Percentiles rank a stretch among this genome's conserved stretches.
Conservation (phyloP, 2,797 vertebrate species). For the Toxotes lorentzi region DNA sequence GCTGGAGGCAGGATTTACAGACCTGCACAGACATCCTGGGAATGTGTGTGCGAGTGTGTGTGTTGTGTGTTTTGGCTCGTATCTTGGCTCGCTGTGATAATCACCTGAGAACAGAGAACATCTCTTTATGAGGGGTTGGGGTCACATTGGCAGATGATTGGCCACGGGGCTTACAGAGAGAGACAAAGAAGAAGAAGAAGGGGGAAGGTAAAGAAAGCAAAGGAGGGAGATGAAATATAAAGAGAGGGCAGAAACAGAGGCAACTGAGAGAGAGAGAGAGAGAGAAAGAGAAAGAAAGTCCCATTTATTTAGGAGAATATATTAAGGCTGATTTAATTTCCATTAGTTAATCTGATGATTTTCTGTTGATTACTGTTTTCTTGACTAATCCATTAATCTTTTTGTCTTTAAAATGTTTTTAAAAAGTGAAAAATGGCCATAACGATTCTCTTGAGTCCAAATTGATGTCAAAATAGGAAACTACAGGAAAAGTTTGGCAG, state of each 20-base stretch:
- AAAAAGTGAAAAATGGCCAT: too few species aligned
- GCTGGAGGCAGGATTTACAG: slow-evolving; percentile 72
- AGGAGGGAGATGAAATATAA: neutral
- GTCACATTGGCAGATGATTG: slow-evolving; percentile 42
- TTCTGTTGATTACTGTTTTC: too few species aligned
- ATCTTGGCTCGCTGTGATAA: slow-evolving; percentile 47
- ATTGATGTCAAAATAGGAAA: too few species aligned
- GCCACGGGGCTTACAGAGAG: slow-evolving; percentile 30
- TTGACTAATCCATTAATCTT: too few species aligned
- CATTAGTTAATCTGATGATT: too few species aligned
- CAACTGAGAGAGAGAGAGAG: neutral
- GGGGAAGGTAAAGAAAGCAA: neutral
- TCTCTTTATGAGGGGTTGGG: slow-evolving; percentile 62
- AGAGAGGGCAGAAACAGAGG: neutral
- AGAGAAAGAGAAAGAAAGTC: neutral
- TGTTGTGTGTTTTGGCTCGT: slow-evolving; percentile 39
- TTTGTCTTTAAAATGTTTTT: too few species aligned
- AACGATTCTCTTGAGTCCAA: too few species aligned
- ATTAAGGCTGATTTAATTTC: neutral
- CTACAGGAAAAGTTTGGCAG: too few species aligned
- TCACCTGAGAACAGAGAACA: slow-evolving; percentile 72
- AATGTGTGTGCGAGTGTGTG: slow-evolving; percentile 36
- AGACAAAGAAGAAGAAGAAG: neutral
- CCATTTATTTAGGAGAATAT: too few species aligned
- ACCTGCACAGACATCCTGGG: slow-evolving; percentile 23